Evolutionary conservation across 2,888 invertebrate species (phyloP).

Genomic region (Tachina lurida): DNA sequence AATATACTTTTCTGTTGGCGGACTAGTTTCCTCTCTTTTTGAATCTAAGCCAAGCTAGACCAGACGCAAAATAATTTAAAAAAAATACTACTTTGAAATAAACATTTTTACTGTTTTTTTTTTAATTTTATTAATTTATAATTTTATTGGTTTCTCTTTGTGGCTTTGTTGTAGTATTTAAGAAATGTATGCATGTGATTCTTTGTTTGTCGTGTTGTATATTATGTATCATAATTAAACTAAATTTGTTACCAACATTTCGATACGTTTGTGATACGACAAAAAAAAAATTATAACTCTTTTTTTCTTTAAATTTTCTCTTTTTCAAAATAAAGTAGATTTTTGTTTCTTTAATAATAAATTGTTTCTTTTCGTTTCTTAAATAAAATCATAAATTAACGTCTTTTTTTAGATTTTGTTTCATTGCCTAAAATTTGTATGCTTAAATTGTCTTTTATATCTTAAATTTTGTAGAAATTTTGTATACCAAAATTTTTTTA

Average conservation of each 20-base stretch:
- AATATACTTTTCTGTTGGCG: too few relatives aligned
- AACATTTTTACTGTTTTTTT: slow-evolving; percentile 19
- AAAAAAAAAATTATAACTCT: slow-evolving; percentile 35
- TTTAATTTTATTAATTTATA: slow-evolving; percentile 61
- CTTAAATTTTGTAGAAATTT: slow-evolving; percentile 68
- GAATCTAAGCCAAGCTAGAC: too few relatives aligned
- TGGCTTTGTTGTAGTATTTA: slow-evolving; percentile 56
- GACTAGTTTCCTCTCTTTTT: too few relatives aligned
- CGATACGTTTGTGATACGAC: slow-evolving; percentile 60
- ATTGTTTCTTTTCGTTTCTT: slow-evolving; percentile 45
- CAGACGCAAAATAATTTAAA: too few relatives aligned
- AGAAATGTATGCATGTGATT: slow-evolving; percentile 54
- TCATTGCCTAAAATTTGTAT: slow-evolving; percentile 68
- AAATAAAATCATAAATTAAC: slow-evolving; percentile 62
- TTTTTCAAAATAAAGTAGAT: slow-evolving; percentile 62
- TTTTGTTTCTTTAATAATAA: slow-evolving; percentile 48
- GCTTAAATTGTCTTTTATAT: slow-evolving; percentile 48
- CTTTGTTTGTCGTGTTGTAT: slow-evolving; percentile 37
- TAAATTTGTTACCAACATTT: slow-evolving; percentile 58
- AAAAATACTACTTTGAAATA: slow-evolving; percentile 14
- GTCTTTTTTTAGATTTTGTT: slow-evolving; percentile 59
- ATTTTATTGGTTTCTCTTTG: slow-evolving; percentile 55
- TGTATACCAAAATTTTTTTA: slow-evolving; percentile 69
- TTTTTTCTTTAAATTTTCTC: slow-evolving; percentile 23
- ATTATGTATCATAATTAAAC: slow-evolving; percentile 64